These are phyloP conservation scores for Nymphalis c-album DNA, from an alignment of 2,888 invertebrate species.

Conservation along the genomic window DNA sequence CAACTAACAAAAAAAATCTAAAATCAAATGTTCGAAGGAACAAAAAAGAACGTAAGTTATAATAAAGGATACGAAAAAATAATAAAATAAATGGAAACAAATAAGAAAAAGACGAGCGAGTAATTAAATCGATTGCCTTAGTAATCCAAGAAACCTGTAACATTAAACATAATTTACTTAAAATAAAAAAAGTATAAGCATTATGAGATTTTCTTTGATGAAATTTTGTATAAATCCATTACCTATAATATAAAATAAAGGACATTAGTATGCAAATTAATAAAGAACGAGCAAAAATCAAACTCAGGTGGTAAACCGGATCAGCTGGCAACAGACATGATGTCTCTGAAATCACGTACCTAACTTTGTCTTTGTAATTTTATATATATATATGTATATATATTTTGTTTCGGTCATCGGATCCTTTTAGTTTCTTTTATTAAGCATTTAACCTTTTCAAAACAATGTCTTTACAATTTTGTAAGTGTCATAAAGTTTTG, in stretches of 20 bases:
- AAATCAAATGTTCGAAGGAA: not conserved
- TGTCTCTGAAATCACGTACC: constrained; percentile 61
- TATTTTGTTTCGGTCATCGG: constrained; percentile 29
- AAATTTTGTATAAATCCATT: constrained; percentile 39
- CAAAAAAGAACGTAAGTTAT: not conserved
- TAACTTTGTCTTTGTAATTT: constrained; percentile 51
- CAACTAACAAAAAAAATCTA: not conserved
- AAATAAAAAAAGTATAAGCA: constrained; percentile 18
- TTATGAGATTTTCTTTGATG: constrained; percentile 23
- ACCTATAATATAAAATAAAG: constrained; percentile 44
- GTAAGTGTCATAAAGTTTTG: not conserved
- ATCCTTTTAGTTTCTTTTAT: constrained; percentile 12
- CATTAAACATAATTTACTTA: not conserved
- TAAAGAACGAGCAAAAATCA: constrained; percentile 58
- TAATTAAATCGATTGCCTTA: constrained; percentile 3
- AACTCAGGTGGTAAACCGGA: constrained; percentile 77
- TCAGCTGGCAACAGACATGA: constrained; percentile 72
- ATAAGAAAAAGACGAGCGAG: not conserved
- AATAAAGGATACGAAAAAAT: not conserved
- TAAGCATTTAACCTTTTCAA: not conserved
- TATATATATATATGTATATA: constrained; percentile 41
- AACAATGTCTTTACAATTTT: not conserved
- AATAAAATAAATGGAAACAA: not conserved
- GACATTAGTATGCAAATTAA: constrained; percentile 65
- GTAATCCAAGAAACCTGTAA: not conserved